Percentiles rank a stretch among this genome's conserved stretches.
phyloP scores from a whole-genome alignment of 2,113 vertebrate species.

The Arenaria interpres region DNA sequence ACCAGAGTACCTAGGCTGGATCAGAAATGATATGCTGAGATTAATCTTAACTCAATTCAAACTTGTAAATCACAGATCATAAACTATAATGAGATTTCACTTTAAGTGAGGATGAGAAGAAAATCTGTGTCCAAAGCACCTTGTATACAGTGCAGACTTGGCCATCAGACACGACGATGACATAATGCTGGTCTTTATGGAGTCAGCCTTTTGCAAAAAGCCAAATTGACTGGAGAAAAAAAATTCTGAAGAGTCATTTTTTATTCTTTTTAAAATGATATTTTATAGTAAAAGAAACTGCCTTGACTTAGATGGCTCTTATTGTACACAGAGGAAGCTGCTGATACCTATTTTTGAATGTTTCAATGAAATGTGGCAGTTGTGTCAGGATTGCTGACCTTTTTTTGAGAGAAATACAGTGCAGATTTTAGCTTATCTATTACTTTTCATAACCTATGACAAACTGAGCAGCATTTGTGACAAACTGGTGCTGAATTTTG shows the following conservation, averaged over 20 bases:
- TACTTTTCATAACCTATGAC: background rate
- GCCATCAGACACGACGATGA: background rate
- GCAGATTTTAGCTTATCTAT: background rate
- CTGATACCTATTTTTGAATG: background rate
- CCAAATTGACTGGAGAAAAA: background rate
- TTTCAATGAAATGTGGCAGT: background rate
- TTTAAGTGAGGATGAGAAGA: conserved; percentile 13
- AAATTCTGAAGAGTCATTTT: background rate
- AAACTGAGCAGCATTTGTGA: background rate
- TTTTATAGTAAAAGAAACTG: background rate
- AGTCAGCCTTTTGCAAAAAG: conserved; percentile 3
- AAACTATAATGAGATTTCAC: conserved; percentile 48
- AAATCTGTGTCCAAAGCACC: conserved; percentile 31
- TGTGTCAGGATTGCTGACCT: background rate
- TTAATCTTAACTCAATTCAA: conserved; percentile 5
- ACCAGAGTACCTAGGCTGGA: conserved; percentile 16
- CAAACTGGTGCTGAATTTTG: background rate
- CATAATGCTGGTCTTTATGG: conserved; percentile 24
- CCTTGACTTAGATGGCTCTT: background rate
- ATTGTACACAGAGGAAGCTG: background rate
- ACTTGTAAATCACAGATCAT: conserved; percentile 54
- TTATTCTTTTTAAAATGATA: background rate
- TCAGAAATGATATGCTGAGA: conserved; percentile 13
- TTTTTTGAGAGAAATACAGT: background rate
- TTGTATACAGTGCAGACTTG: conserved; percentile 40